phyloP scores from a whole-genome alignment of 1,140 invertebrate genomes.

The Monochamus saltuarius region DNA sequence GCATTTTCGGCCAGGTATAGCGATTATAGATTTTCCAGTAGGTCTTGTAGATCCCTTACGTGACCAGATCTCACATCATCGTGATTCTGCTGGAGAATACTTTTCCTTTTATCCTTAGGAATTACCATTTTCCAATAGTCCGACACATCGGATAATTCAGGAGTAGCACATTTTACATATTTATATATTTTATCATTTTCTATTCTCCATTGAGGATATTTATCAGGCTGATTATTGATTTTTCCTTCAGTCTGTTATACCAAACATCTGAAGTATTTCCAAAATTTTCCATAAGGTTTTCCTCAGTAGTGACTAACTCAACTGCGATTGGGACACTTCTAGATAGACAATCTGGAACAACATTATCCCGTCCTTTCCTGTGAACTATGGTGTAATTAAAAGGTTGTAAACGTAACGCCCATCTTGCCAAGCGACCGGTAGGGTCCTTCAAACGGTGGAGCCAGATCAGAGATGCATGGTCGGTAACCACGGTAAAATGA shows the following conservation, averaged over 20 bases:
- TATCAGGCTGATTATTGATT: not conserved
- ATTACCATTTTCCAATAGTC: constrained; percentile 40
- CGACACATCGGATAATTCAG: not conserved
- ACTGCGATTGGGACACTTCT: not conserved
- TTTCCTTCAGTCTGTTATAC: not conserved
- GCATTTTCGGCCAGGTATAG: constrained; percentile 41
- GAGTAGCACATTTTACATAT: constrained; percentile 6
- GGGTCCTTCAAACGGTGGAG: constrained; percentile 42
- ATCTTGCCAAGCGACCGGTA: constrained; percentile 17
- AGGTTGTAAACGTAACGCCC: constrained; percentile 1
- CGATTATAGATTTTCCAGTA: constrained; percentile 1
- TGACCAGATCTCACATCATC: constrained; percentile 24
- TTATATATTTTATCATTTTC: constrained; percentile 2
- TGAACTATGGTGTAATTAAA: constrained; percentile 4
- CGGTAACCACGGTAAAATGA: constrained; percentile 50
- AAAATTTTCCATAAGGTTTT: not conserved
- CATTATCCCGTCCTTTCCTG: not conserved
- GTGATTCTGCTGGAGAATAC: constrained; percentile 22
- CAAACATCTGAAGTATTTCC: not conserved
- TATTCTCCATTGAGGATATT: constrained; percentile 15
- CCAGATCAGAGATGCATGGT: constrained; percentile 52
- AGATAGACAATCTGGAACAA: constrained; percentile 19
- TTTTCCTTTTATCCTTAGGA: constrained; percentile 24
- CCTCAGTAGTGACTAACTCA: not conserved
- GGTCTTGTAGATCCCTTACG: constrained; percentile 37